Conservation (phyloP, 2,797 vertebrate species). For the Liparis tanakae region DNA sequence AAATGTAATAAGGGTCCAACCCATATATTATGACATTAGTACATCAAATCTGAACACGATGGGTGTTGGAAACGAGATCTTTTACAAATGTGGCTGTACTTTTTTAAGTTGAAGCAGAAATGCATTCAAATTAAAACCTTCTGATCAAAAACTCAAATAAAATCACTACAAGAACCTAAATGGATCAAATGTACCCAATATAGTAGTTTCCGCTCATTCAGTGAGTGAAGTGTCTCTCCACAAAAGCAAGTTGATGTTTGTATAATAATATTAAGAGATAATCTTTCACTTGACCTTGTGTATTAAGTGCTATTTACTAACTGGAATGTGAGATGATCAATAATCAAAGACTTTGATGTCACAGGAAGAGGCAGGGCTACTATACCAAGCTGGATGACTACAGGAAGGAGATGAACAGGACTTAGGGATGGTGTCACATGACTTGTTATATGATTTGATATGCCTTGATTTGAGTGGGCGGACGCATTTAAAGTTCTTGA, state of each 20-base stretch:
- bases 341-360: not conserved
- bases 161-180: not conserved
- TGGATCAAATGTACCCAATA: not conserved
- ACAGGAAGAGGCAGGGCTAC: conserved; percentile 95
- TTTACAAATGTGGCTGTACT: not conserved
- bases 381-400: conserved; percentile 96
- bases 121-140: not conserved
- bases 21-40: not conserved
- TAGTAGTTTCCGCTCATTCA: not conserved
- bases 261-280: not conserved
- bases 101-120: not conserved
- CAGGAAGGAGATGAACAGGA: conserved; percentile 92
- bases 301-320: not conserved
- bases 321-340: not conserved
- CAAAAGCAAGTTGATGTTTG: not conserved
- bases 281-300: not conserved
- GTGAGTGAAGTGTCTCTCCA: not conserved
- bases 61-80: not conserved
- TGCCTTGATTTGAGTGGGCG: no score
- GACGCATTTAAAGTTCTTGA: not conserved
- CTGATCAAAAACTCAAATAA: not conserved
- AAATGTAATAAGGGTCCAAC: not conserved
- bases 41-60: not conserved
- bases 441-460: no score
- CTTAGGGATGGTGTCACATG: conserved; percentile 87